A percentile compares a stretch with the other conserved stretches of the same genome.
phyloP scores from a whole-genome alignment of 2,888 invertebrate species.

The Drosophila glabriapex region DNA sequence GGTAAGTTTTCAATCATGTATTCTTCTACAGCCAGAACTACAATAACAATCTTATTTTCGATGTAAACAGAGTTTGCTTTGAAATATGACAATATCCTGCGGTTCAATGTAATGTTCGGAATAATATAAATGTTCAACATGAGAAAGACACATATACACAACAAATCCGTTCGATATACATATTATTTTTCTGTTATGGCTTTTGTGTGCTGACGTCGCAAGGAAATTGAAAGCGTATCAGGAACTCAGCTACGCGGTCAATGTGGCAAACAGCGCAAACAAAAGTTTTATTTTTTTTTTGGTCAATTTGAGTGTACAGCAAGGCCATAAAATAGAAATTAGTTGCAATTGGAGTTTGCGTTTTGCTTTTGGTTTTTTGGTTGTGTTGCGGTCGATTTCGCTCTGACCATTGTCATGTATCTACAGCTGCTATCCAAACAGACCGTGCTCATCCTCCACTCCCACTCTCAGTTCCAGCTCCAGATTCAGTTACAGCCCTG shows the following conservation, averaged over 20 bases:
- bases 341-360: slow-evolving; percentile 78
- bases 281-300: slow-evolving; percentile 48
- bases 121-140: not conserved
- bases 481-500: not conserved
- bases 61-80: slow-evolving; percentile 1
- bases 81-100: slow-evolving; percentile 10
- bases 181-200: slow-evolving; percentile 34
- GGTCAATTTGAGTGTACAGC: slow-evolving; percentile 13
- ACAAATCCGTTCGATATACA: slow-evolving; percentile 3
- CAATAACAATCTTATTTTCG: not conserved
- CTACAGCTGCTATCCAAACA: slow-evolving; percentile 46
- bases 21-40: not conserved
- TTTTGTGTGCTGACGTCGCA: slow-evolving; percentile 55
- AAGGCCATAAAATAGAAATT: slow-evolving; percentile 75
- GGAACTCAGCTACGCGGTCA: slow-evolving; percentile 68
- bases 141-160: slow-evolving; percentile 7
- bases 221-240: slow-evolving; percentile 79
- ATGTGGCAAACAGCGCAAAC: slow-evolving; percentile 67
- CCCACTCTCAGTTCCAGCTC: not conserved
- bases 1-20: not conserved
- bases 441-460: slow-evolving; percentile 32
- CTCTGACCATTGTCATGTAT: slow-evolving; percentile 43
- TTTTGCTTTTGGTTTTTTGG: slow-evolving; percentile 74
- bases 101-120: not conserved
- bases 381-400: slow-evolving; percentile 68